Conservation (phyloP, 2,113 vertebrate genomes). For the Nesogale talazaci region DNA sequence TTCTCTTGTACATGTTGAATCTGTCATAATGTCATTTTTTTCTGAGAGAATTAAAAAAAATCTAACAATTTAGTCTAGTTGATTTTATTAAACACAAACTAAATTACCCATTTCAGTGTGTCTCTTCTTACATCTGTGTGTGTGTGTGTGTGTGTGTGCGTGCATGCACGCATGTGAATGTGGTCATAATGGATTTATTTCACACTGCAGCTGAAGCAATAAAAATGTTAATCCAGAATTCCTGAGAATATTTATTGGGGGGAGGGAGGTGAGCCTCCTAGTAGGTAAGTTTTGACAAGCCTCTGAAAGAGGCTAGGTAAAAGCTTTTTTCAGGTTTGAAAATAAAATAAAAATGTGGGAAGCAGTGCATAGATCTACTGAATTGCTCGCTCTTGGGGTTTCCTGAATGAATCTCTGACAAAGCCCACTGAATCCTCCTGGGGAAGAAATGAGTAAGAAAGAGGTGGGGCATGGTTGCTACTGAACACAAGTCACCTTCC, state of each 20-base stretch:
- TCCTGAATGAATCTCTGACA: background rate
- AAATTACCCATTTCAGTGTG: background rate
- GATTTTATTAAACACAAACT: background rate
- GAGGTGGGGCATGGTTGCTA: rapidly evolving
- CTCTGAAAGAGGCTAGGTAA: background rate
- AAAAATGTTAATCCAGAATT: background rate
- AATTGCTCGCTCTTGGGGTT: background rate
- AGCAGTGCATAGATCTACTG: background rate
- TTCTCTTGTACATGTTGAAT: background rate
- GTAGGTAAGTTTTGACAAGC: background rate
- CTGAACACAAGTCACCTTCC: background rate
- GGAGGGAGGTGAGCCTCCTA: background rate
- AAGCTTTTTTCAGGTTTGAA: background rate
- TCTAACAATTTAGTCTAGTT: background rate
- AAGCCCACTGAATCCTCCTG: background rate
- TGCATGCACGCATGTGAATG: no score
- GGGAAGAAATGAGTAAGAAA: background rate
- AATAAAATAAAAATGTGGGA: background rate
- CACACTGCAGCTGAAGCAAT: background rate
- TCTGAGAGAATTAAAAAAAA: background rate
- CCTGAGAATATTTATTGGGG: rapidly evolving
- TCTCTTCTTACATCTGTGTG: background rate
- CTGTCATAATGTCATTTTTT: background rate
- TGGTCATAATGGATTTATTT: background rate
- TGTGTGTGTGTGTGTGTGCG: background rate